Percentiles rank a stretch among this genome's conserved stretches.
Conservation (phyloP, 64 coral and sea anemone genomes). For the Dendrophyllia cribrosa region DNA sequence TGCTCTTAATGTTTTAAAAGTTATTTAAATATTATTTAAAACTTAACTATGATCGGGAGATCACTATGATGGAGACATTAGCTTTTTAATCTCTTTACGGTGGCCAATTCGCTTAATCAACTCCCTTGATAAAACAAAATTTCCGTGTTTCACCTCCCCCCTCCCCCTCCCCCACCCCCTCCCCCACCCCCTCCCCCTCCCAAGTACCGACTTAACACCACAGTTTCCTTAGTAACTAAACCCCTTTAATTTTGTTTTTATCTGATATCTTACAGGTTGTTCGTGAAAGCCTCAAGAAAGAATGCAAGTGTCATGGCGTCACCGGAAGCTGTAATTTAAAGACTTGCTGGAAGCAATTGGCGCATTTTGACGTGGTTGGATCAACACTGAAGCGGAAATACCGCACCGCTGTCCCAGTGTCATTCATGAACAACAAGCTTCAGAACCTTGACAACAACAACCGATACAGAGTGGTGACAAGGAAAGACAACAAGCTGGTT, state of each 20-base stretch:
- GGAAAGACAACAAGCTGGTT: constrained; percentile 51
- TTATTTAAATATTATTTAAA: no score
- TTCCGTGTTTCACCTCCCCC: no score
- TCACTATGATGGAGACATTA: no score
- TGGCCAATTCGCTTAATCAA: no score
- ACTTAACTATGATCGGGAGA: no score
- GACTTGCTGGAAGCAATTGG: constrained; percentile 64
- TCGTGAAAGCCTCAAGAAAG: constrained; percentile 15
- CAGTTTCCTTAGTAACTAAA: no score
- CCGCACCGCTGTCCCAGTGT: constrained; percentile 30
- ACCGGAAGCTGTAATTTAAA: constrained; percentile 56
- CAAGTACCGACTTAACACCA: background rate
- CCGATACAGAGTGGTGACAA: background rate
- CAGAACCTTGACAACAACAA: constrained; percentile 1
- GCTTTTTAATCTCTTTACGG: no score
- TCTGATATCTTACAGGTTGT: constrained; percentile 51
- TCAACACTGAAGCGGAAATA: constrained; percentile 74
- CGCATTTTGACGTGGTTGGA: constrained; percentile 51
- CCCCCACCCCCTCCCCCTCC: no score
- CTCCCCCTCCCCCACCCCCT: no score
- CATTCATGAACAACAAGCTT: constrained; percentile 45
- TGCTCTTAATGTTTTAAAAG: no score
- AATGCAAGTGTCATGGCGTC: constrained; percentile 81
- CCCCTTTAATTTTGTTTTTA: background rate
- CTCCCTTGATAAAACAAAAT: no score